phyloP scores from a whole-genome alignment of 2,797 vertebrate species.

The Cryptoprocta ferox region DNA sequence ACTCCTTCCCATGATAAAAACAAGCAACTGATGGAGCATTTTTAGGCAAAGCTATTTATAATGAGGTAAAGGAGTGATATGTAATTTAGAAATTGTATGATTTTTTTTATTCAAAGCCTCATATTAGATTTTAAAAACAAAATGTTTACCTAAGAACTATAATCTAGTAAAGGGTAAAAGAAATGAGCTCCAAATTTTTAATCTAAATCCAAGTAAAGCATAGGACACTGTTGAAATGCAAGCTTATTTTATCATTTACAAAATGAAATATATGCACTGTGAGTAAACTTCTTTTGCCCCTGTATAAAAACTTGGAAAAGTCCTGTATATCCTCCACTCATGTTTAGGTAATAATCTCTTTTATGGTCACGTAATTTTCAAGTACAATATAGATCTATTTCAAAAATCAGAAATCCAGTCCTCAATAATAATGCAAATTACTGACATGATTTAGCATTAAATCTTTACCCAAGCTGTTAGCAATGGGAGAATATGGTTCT shows the following conservation, averaged over 20 bases:
- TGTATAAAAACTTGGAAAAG: background rate
- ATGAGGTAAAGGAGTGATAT: background rate
- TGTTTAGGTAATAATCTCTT: background rate
- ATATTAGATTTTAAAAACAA: slow-evolving; percentile 13
- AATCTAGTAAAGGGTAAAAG: background rate
- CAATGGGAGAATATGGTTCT: background rate
- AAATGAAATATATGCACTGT: background rate
- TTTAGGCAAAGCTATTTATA: slow-evolving; percentile 10
- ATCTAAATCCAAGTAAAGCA: background rate
- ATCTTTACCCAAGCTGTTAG: background rate
- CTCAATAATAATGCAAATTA: slow-evolving; percentile 19
- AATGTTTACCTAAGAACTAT: background rate
- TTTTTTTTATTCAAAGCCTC: slow-evolving; percentile 25
- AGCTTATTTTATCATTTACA: slow-evolving; percentile 9
- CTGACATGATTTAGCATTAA: background rate
- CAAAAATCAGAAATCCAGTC: background rate
- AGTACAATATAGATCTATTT: slow-evolving; percentile 5
- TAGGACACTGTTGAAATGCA: background rate
- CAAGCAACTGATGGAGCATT: background rate
- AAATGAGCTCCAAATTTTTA: background rate
- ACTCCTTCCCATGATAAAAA: slow-evolving; percentile 52
- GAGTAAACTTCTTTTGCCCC: background rate
- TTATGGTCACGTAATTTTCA: background rate
- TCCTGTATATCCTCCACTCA: background rate
- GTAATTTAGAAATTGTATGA: background rate